These are phyloP conservation scores for Cantharis rufa DNA, from an alignment of 2,888 invertebrate species.

Conservation along the genomic window DNA sequence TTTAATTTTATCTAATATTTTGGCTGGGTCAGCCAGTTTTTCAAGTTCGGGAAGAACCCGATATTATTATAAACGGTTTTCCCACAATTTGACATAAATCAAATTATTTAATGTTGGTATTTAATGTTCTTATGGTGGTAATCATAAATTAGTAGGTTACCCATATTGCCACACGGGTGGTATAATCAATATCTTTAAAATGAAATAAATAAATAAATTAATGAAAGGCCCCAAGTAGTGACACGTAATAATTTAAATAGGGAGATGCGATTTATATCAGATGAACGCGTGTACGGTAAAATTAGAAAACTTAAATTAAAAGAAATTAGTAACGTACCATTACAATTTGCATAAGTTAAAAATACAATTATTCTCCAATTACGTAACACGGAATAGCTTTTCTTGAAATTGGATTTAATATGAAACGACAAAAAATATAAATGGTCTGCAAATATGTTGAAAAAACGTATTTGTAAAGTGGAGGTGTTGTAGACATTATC, in stretches of 20 bases:
- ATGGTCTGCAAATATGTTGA: background rate
- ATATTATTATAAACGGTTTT: background rate
- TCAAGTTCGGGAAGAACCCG: background rate
- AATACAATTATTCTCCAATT: background rate
- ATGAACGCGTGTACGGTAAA: background rate
- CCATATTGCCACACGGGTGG: background rate
- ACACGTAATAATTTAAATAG: background rate
- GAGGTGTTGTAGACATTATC: slow-evolving; percentile 29
- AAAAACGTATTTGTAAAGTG: slow-evolving; percentile 8
- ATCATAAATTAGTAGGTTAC: background rate
- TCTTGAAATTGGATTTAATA: background rate
- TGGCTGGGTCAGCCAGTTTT: background rate
- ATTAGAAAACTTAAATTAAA: background rate
- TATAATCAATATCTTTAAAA: background rate
- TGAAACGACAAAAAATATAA: background rate
- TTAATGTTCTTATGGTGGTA: no score
- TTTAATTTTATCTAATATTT: no score
- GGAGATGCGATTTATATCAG: background rate
- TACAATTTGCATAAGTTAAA: background rate
- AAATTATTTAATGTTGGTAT: background rate
- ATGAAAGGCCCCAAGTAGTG: background rate
- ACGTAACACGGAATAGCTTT: background rate
- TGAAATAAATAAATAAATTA: background rate
- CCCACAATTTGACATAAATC: background rate
- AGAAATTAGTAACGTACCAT: background rate